Base-by-base conservation (phyloP, 2,888 invertebrate genomes). In the Xestia ashworthii region DNA sequence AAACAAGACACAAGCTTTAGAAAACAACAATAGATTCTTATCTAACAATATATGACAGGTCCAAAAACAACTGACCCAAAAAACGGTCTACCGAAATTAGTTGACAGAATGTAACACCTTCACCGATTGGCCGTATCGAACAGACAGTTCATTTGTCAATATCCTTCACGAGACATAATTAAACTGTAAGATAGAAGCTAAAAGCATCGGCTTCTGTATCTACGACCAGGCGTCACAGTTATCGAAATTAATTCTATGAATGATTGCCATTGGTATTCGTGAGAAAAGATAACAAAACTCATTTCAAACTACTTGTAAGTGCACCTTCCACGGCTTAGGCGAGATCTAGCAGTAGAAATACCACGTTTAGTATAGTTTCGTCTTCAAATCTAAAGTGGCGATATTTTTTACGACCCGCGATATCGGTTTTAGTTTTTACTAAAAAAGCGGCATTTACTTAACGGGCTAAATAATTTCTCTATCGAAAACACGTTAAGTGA, bases 201-300 rank as follows among this genome's bases (percentile, higher is more conserved):
- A 96, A 95, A 96, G 95, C 95, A 93, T 95, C 90, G 92, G 92
- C 95, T 95, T 93, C 95, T 94, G 95, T 95, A 95, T 95, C 96
- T 90, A 70, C 76, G 84, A 85, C 81, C 88, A 94, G 95, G 95
- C 94, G 95, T 95, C 95, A 94, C 91, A 91, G 91, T 92, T 95
- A 96, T 96, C 95, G 89, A 95, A 94, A 94, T 94, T 95, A 95
- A 96, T 95, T 91, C 93, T 94, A 94, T 95, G 95, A 96, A 94
- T 95, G 95, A 96, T 95, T 93, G 92, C 91, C 87, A 87, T 90
- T 90, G 89, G 90, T 87, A 87, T 90, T 90, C 91, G 91, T 91
- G 91, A 89, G 90, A 90, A 89, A 48, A 88, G 95, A 95, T 95
- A 94, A 91, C 86, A 75, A 9, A 76, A 74, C 79, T 89, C 86